Percentiles rank a stretch among this genome's conserved stretches.
Conservation (phyloP, 1,140 invertebrate species). For the Semibalanus balanoides region DNA sequence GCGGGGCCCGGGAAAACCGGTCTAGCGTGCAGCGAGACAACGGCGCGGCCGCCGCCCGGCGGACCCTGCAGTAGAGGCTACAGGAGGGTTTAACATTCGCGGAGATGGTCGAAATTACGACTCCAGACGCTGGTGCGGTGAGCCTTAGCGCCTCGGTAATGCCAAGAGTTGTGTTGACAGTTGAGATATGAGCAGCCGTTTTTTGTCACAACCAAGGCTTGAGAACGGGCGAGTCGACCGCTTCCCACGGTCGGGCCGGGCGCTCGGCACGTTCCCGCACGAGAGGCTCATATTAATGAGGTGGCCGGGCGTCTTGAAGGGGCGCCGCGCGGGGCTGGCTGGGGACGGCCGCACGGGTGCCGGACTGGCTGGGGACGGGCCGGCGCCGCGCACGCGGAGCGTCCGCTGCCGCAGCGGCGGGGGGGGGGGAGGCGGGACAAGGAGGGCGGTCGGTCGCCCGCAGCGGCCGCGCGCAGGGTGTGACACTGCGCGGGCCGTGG, state of each 20-base stretch:
- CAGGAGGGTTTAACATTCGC: neutral
- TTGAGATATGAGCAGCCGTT: constrained; percentile 5
- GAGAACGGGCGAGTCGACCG: neutral
- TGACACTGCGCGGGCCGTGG: too few relatives aligned
- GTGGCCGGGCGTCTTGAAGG: neutral
- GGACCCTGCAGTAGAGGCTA: neutral
- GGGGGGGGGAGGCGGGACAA: too few relatives aligned
- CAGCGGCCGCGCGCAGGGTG: too few relatives aligned
- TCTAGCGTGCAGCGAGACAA: neutral
- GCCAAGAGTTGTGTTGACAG: constrained; percentile 4
- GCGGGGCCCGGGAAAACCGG: neutral
- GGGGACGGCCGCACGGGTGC: neutral
- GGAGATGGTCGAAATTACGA: neutral
- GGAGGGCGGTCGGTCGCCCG: neutral
- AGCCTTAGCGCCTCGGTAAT: neutral
- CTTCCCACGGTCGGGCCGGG: neutral
- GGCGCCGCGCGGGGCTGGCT: neutral
- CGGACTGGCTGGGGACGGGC: neutral
- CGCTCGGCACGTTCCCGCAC: neutral
- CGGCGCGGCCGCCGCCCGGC: too few relatives aligned
- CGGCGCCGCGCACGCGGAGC: neutral
- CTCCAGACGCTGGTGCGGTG: neutral
- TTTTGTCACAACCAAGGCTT: constrained; percentile 3
- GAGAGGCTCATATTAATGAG: neutral
- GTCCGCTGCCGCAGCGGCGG: too few relatives aligned